Percentiles rank a stretch among this genome's conserved stretches.
phyloP scores from a whole-genome alignment of 2,797 vertebrate species.

The Melanotaenia maccullochi region DNA sequence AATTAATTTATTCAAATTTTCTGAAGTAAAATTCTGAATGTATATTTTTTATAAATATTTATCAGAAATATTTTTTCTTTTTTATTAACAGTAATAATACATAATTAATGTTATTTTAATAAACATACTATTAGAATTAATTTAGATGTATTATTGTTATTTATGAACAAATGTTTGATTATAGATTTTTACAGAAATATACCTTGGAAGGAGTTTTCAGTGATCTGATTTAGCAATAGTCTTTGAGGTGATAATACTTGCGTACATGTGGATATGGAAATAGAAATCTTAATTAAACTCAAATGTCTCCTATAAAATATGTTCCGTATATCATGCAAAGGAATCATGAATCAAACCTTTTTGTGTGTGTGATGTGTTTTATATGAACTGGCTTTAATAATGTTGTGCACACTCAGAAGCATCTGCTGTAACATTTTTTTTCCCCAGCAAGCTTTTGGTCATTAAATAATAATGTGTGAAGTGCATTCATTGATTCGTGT shows the following conservation, averaged over 20 bases:
- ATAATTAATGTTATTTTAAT: too few species aligned
- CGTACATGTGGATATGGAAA: not conserved
- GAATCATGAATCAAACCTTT: not conserved
- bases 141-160: too few species aligned
- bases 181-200: not conserved
- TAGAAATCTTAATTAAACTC: constrained; percentile 35
- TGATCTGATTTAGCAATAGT: not conserved
- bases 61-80: too few species aligned
- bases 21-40: too few species aligned
- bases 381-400: not conserved
- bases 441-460: not conserved
- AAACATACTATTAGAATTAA: too few species aligned
- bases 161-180: too few species aligned
- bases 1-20: too few species aligned
- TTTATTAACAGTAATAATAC: too few species aligned
- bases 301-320: constrained; percentile 18
- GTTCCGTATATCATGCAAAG: constrained; percentile 13
- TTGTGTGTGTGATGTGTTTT: not conserved
- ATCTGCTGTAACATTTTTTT: constrained; percentile 1
- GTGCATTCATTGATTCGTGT: not conserved
- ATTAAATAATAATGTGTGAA: not conserved
- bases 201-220: not conserved
- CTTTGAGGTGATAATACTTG: not conserved
- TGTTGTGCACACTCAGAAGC: not conserved
- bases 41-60: too few species aligned